Conservation (phyloP, 2,113 vertebrate species). For the Pygoscelis antarcticus region DNA sequence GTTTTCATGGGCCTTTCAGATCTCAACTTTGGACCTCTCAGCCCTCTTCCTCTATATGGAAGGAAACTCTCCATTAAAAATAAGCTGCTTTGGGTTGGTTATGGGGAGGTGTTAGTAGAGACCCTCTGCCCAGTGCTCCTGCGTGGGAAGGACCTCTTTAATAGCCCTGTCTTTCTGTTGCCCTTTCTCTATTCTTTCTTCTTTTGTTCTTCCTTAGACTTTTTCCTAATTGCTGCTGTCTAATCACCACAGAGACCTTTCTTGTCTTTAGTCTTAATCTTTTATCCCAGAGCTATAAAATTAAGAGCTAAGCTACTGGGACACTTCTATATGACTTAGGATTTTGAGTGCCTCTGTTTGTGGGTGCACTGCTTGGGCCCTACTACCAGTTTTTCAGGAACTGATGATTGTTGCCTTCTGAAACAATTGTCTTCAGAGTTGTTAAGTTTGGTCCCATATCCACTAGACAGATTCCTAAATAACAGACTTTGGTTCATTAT, state of each 20-base stretch:
- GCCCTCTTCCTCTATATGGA: background rate
- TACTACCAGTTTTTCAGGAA: background rate
- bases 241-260: background rate
- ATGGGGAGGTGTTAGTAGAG: background rate
- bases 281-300: conserved; percentile 2
- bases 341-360: background rate
- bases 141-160: conserved; percentile 44
- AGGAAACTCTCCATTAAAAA: background rate
- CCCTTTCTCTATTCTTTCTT: conserved; percentile 7
- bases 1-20: conserved; percentile 33
- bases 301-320: background rate
- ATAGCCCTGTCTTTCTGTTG: conserved; percentile 55
- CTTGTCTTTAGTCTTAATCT: background rate
- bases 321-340: background rate
- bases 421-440: background rate
- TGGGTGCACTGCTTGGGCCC: background rate
- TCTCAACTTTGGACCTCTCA: conserved; percentile 24
- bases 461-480: background rate
- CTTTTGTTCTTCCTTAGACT: conserved; percentile 8
- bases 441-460: background rate
- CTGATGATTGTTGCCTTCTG: background rate
- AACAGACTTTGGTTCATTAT: background rate
- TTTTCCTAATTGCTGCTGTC: conserved; percentile 29
- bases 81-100: background rate
- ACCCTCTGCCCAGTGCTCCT: conserved; percentile 68